Evolutionary conservation across 37 sponge, comb jelly and placozoan genomes (phyloP).

Genomic region (Theonella swinhoei): DNA sequence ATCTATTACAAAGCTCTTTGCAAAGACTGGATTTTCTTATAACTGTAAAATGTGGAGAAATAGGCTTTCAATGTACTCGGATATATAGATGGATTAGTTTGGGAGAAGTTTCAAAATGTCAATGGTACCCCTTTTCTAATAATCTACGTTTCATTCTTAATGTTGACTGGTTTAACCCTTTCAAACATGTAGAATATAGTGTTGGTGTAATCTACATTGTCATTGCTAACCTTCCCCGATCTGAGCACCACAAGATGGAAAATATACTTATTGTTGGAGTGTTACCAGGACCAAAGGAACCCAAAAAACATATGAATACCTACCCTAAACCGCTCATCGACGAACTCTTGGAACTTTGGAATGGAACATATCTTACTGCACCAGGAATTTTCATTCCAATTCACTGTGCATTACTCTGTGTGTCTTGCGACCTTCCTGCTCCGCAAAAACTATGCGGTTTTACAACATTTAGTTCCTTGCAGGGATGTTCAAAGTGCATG

Average conservation of each 20-base stretch:
- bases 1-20: conserved; percentile 6
- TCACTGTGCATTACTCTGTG: conserved; percentile 20
- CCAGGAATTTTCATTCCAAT: no score
- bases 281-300: conserved; percentile 56
- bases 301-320: conserved; percentile 21
- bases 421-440: conserved; percentile 52
- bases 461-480: conserved; percentile 13
- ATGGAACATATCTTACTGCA: conserved; percentile 1
- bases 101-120: conserved; percentile 21
- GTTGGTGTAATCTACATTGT: conserved; percentile 54
- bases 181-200: conserved; percentile 26
- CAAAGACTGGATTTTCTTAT: conserved; percentile 8
- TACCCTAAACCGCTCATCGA: conserved; percentile 42
- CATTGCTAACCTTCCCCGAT: conserved; percentile 50
- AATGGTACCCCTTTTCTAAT: conserved; percentile 4
- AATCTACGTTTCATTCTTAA: conserved; percentile 46
- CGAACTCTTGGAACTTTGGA: conserved; percentile 19
- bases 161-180: conserved; percentile 68
- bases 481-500: conserved; percentile 67
- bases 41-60: conserved; percentile 45
- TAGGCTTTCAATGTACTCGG: background rate
- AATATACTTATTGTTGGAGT: conserved; percentile 49
- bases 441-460: no score
- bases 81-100: conserved; percentile 40
- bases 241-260: conserved; percentile 19